Base-by-base conservation (phyloP, 1,140 invertebrate species). In the Venustaconcha ellipsiformis region DNA sequence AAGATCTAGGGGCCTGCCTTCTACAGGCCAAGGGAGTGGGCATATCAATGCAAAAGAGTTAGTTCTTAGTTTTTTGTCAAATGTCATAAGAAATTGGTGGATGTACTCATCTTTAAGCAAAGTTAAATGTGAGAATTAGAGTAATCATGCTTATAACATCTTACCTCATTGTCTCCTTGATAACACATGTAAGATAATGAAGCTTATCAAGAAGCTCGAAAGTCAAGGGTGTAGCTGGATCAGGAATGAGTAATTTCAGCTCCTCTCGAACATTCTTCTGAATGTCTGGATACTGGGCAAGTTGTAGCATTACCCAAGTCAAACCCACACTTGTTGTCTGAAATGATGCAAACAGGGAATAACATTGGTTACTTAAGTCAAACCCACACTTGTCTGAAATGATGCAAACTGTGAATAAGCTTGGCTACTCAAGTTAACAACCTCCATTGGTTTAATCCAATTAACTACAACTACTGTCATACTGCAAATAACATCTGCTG, bases 161-260 rank as follows among this genome's bases (percentile, higher is more conserved):
- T 64, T 64, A 80, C 82, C 83, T 79, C 58, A 82, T 71, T 12
- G 83, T 83, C 75, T 87, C 85, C 63, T 83, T 83, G 20, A 87
- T 82, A n/a, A 87, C 81, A 76, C 78, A 80, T 14, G 79, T 80
- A 20, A 83, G 58, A 56, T 84, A 85, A 18, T 78, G 69, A 18
- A 87, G 59, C 65, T 82, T 64, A 17, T 84, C 79, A 59, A 87
- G 63, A 17, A 67, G 56, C 20, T 80, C 74, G 20, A 73, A 58
- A 13, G 76, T 77, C 1, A 84, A 60, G 6, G 68, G 58, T 55
- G 26, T 30, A 13, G 66, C 70, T 26, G 58, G 12, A 1, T 67
- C 20, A 3, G 67, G 71, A n/a, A 84, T 37, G 14, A 81, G 55
- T 56, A 68, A 64, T 55, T 67, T 67, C 8, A 86, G 72, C 72